Evolutionary conservation across 1,140 invertebrate genomes (phyloP).

Genomic region (Rhyacophila brunnea): DNA sequence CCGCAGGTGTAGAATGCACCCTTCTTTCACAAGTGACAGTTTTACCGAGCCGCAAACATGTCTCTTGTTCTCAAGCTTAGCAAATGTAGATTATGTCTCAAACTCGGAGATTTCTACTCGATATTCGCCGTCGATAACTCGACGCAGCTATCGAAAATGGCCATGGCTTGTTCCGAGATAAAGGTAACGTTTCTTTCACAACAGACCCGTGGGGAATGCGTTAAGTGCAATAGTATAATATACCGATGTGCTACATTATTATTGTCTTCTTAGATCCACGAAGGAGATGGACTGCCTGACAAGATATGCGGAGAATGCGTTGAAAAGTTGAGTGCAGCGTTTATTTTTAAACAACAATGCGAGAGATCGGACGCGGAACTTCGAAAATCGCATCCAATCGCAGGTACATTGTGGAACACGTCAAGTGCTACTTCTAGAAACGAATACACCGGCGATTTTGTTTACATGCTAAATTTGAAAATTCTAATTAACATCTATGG

Average conservation of each 20-base stretch:
- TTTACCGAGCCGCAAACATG: constrained; percentile 20
- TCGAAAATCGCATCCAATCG: constrained; percentile 45
- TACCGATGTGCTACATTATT: constrained; percentile 10
- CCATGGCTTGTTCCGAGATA: constrained; percentile 58
- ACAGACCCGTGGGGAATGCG: background rate
- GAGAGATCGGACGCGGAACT: constrained; percentile 51
- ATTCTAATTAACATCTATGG: no score
- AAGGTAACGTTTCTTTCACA: constrained; percentile 41
- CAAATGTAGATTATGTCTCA: constrained; percentile 55
- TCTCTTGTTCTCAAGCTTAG: constrained; percentile 39
- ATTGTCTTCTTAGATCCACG: constrained; percentile 42
- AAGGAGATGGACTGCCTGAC: constrained; percentile 52
- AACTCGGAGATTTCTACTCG: constrained; percentile 54
- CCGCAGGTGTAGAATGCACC: background rate
- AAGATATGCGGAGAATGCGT: constrained; percentile 53
- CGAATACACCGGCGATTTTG: background rate
- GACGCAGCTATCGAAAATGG: constrained; percentile 56
- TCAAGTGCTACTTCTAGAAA: background rate
- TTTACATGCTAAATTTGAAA: background rate
- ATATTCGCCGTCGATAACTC: constrained; percentile 53
- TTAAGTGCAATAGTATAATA: background rate
- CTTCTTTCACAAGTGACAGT: background rate
- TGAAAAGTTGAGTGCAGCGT: constrained; percentile 51
- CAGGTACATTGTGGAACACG: no score
- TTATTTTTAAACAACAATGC: constrained; percentile 54